phyloP scores from a whole-genome alignment of 2,797 vertebrate species.

The Epinephelus malabaricus region DNA sequence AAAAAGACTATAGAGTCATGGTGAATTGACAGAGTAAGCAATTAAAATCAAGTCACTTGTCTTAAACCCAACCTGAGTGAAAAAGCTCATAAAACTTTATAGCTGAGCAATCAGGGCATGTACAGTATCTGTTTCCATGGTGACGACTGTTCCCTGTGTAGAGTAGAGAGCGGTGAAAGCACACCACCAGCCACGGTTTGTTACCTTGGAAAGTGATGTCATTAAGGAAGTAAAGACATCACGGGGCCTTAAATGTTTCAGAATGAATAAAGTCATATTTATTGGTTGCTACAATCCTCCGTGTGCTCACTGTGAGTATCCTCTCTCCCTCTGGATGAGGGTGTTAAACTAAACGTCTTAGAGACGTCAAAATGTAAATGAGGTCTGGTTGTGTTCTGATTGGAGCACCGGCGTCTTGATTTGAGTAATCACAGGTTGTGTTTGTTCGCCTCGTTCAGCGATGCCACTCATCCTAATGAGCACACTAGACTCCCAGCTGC shows the following conservation, averaged over 20 bases:
- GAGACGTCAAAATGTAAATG: constrained; percentile 33
- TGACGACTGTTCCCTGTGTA: not conserved
- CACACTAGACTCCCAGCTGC: constrained; percentile 63
- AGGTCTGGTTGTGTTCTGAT: constrained; percentile 27
- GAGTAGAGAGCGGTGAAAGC: not conserved
- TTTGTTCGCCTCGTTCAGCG: constrained; percentile 48
- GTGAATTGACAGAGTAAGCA: too few relatives aligned
- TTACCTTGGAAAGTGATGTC: not conserved
- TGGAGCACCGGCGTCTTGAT: constrained; percentile 48
- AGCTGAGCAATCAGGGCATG: not conserved
- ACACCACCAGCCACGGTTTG: not conserved
- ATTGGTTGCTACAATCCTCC: not conserved
- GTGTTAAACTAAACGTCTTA: not conserved
- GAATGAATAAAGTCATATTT: not conserved
- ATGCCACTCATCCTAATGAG: constrained; percentile 68
- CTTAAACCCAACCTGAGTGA: too few relatives aligned
- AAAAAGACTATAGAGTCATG: too few relatives aligned
- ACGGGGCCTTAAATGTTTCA: not conserved
- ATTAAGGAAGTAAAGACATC: not conserved
- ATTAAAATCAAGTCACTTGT: not conserved
- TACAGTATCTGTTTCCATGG: not conserved
- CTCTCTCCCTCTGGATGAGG: not conserved
- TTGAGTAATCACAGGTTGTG: constrained; percentile 57
- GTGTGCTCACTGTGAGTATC: not conserved
- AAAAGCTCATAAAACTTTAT: not conserved